These are phyloP conservation scores for Chrosomus eos DNA, from an alignment of 2,797 vertebrate species.

Conservation along the genomic window DNA sequence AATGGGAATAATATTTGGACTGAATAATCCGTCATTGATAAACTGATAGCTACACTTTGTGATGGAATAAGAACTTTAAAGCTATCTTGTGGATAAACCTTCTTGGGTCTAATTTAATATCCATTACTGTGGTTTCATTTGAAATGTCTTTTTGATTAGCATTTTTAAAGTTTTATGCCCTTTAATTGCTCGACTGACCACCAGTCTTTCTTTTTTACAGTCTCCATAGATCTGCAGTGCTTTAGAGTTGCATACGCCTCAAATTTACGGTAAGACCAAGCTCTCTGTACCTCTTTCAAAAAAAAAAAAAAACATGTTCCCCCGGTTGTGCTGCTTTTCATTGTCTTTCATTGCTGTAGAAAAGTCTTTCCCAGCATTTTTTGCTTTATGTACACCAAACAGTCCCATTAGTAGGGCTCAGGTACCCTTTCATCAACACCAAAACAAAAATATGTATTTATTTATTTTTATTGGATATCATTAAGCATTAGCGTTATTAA, in stretches of 20 bases:
- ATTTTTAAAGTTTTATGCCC: not conserved
- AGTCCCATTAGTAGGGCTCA: not conserved
- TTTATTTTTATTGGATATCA: not conserved
- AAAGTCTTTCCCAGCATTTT: not conserved
- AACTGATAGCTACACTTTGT: not conserved
- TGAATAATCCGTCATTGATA: not conserved
- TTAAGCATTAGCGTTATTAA: not conserved
- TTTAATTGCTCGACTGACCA: constrained; percentile 48
- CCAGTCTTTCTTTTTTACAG: not conserved
- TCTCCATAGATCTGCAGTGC: constrained; percentile 68
- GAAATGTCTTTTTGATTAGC: not conserved
- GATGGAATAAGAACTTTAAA: not conserved
- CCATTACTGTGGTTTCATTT: not conserved
- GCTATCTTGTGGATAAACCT: not conserved
- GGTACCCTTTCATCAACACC: not conserved
- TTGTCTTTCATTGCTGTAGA: not conserved
- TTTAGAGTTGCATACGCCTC: constrained; percentile 62
- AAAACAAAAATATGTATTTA: not conserved
- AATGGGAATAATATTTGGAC: constrained; percentile 19
- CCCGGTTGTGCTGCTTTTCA: not conserved
- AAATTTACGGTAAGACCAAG: constrained; percentile 69
- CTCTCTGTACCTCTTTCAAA: not conserved
- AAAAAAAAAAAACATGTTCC: too few relatives aligned
- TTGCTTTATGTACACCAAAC: not conserved
- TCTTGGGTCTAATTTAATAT: not conserved